These are phyloP conservation scores for Oreonectes daqikongensis DNA, from an alignment of 2,797 vertebrate species.

Conservation along the genomic window DNA sequence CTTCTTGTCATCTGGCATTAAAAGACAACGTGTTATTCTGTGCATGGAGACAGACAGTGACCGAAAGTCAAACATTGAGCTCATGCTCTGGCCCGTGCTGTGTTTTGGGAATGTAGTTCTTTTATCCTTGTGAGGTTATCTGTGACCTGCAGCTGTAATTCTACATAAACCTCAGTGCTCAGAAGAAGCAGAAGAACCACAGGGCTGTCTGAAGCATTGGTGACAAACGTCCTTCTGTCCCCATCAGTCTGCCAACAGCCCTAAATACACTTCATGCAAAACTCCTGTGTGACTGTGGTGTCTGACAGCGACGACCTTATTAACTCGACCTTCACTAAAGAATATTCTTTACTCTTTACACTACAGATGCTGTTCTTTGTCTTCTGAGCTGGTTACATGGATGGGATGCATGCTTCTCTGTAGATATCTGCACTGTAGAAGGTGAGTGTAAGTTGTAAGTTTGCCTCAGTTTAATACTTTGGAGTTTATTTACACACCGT, in stretches of 20 bases:
- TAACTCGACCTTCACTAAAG: slow-evolving; percentile 11
- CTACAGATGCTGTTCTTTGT: not conserved
- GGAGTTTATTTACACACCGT: too few relatives aligned
- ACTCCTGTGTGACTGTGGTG: not conserved
- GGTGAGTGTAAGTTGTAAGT: too few relatives aligned
- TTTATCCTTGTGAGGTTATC: slow-evolving; percentile 26
- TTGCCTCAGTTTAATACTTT: too few relatives aligned
- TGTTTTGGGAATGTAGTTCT: slow-evolving; percentile 28
- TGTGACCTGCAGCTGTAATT: slow-evolving; percentile 28
- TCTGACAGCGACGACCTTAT: not conserved
- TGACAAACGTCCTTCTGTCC: slow-evolving; percentile 8
- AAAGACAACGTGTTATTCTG: not conserved
- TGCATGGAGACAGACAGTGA: not conserved
- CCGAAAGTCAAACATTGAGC: not conserved
- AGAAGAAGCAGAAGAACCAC: not conserved
- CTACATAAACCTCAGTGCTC: not conserved
- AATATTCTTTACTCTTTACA: not conserved
- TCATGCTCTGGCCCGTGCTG: not conserved
- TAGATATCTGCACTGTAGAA: too few relatives aligned
- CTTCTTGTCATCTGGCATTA: too few relatives aligned
- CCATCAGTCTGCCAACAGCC: not conserved
- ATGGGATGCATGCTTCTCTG: too few relatives aligned
- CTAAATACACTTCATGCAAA: not conserved
- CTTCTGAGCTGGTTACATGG: not conserved
- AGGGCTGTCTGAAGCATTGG: not conserved